Evolutionary conservation across 2,888 invertebrate species (phyloP), one percentile per base, ranked within the genome.

Genomic region (Mayetiola destructor): DNA sequence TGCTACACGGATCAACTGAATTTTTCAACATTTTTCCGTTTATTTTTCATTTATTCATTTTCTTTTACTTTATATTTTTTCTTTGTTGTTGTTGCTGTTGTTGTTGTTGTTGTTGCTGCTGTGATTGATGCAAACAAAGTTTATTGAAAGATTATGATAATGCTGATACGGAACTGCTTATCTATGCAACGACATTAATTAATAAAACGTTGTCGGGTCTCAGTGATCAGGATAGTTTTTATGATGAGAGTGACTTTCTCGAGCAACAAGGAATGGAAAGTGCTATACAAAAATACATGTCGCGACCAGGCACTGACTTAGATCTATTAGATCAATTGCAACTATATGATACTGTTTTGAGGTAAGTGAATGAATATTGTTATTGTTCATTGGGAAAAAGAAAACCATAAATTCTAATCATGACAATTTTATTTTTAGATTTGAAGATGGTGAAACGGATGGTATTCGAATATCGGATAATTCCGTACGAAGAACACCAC

Each of bases 211-310:
- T 96, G 36, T 92, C 90, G 67, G 93, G 92, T 35, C 81, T 95
- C 56, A 89, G 90, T 1, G 94, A 95, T 72, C 90, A 93, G 73
- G 94, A 97, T 69, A 87, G 89, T 21, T 99, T 95, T 73, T 99
- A 96, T 68, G 96, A 99, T 71, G 91, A 99, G 68, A 90, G 94
- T 3, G 97, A 99, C 73, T 81, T 87, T 21, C 75, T 99, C 61
- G 97, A 97, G 69, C 93, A 95, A 63, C 94, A 91, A 69, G 90
- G 89, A 21, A 89, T 93, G 73, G 90, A 91, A 68, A 80, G 81
- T 56, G 84, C 91, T 29, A 86, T 91, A 62, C 86, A 88, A 67
- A 77, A 87, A 58, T 91, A 91, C 69, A 89, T 91, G 87, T 84
- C 88, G 12, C 88, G 88, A 69, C 90, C 88, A 62, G 92, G 92